Base-by-base conservation (phyloP, 2,113 vertebrate species). In the Acrocephalus kingi region DNA sequence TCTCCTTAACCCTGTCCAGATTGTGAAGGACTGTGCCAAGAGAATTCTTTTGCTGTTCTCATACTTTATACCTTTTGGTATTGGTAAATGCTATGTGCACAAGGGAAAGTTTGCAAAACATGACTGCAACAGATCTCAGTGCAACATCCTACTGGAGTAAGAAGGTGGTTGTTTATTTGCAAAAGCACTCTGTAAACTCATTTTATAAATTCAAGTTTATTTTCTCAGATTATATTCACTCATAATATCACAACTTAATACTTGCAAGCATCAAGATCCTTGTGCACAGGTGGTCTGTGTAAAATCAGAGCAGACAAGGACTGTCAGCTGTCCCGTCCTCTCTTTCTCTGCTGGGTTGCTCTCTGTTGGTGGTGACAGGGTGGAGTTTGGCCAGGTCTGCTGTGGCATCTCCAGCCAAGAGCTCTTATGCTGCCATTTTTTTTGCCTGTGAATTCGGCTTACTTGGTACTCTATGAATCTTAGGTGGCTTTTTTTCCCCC, bases 401-500 rank as follows among this genome's bases (percentile, higher is more conserved):
- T 51, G 8, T 61, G 63, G 13, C 13, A 6, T 54, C 45, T 39
- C 2, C 52, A 71, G 64, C 9, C 66, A 66, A 14, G 24, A 27
- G 24, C 62, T 73, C 45, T 16, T 19, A 1, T 39, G 10, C 17
- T 52, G 39, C 27, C 5, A 13, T 25, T 22, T 52, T 55, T 61
- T 83, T 72, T 41, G 10, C 31, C 21, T 86, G 23, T 1, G 1
- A 35, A 15, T 64, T 86, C 61, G 73, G 10, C 25, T 67, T 86
- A 43, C 18, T 72, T 72, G 30, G 6, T 43, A 12, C 9, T 79
- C 14, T 33, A 0, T 67, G 11, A 46, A 25, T 75, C 75, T 84
- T 61, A 24, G 31, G 24, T 33, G 9, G 1, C 37, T 39, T 2
- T 27, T 3, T 28, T n/a, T 41, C 0, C 3, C 9, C 7, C 8